Percentiles rank a stretch among this genome's conserved stretches.
phyloP scores from a whole-genome alignment of 2,888 invertebrate species.

The Imbricaverruca yamaguchii region DNA sequence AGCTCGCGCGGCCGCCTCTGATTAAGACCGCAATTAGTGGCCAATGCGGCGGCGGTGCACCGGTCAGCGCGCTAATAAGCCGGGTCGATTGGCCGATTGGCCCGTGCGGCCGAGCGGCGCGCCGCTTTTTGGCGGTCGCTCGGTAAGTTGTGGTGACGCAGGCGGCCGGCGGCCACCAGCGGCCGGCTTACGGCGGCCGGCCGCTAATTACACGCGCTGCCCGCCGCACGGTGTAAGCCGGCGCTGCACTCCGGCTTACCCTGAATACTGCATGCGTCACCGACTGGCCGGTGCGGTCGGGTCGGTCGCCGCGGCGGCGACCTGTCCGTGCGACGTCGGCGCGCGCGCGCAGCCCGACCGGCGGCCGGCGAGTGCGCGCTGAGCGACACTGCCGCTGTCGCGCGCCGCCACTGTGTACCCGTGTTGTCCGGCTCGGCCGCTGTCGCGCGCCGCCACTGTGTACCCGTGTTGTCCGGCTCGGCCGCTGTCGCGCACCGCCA shows the following conservation, averaged over 20 bases:
- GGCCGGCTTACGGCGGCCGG: too few relatives aligned
- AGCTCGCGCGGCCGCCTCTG: neutral
- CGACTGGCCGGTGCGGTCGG: too few relatives aligned
- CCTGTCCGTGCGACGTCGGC: neutral
- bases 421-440: neutral
- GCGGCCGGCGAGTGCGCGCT: neutral
- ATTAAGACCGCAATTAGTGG: neutral
- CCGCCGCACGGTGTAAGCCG: too few relatives aligned
- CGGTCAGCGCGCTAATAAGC: neutral
- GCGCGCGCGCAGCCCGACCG: neutral
- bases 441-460: neutral
- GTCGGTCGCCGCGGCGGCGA: neutral
- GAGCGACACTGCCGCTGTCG: neutral
- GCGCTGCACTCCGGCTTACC: neutral
- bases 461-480: neutral
- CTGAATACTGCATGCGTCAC: neutral
- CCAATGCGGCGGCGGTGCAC: neutral
- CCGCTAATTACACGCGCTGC: too few relatives aligned
- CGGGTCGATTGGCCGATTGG: neutral
- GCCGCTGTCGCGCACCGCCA: neutral
- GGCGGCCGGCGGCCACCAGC: too few relatives aligned
- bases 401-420: neutral
- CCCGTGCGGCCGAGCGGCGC: too few relatives aligned
- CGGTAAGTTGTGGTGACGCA: too few relatives aligned
- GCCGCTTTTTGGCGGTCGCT: too few relatives aligned